Percentiles rank a stretch among this genome's conserved stretches.
Conservation (phyloP, 2,113 vertebrate species). For the Proterorhinus semilunaris region DNA sequence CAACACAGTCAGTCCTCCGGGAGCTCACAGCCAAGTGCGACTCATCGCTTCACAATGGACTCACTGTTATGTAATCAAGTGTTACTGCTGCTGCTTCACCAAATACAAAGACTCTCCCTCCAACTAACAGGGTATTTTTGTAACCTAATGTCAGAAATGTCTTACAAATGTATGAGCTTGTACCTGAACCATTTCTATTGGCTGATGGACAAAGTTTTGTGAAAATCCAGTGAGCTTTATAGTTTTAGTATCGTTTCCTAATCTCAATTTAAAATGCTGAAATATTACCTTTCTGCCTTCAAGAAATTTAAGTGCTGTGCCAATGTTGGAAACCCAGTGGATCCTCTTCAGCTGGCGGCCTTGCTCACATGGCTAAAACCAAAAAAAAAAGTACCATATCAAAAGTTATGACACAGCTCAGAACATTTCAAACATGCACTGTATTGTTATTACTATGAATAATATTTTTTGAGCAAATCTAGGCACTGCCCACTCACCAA, state of each 20-base stretch:
- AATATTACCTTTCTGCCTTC: conserved; percentile 92
- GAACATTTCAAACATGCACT: neutral
- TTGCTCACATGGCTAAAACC: conserved; percentile 88
- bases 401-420: neutral
- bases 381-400: conserved; percentile 6
- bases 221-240: neutral
- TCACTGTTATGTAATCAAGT: conserved; percentile 55
- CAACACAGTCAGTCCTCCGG: conserved; percentile 52
- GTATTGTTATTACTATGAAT: too few relatives aligned
- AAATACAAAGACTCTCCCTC: conserved; percentile 5
- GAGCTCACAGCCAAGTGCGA: conserved; percentile 44
- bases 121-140: neutral
- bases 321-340: conserved; percentile 95
- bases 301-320: conserved; percentile 92
- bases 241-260: neutral
- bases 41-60: conserved; percentile 40
- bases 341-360: conserved; percentile 93
- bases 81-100: conserved; percentile 37
- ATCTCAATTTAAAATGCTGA: neutral
- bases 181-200: too few relatives aligned
- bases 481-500: conserved; percentile 80
- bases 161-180: too few relatives aligned
- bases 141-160: neutral
- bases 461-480: neutral
- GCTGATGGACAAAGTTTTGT: neutral